Evolutionary conservation across 2,888 invertebrate species (phyloP).

Genomic region (Parnassius orleans): DNA sequence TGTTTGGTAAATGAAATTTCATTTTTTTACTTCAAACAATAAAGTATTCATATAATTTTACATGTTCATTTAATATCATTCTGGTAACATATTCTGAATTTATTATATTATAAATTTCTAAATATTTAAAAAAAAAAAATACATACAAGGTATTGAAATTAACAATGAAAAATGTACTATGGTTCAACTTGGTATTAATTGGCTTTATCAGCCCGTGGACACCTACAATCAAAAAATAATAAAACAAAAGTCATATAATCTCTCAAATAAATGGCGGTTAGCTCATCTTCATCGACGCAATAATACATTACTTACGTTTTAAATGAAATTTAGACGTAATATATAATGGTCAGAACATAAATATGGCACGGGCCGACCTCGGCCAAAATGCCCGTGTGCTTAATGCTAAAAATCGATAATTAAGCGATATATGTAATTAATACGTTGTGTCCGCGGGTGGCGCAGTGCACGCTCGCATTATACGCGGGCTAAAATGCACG

Average conservation of each 20-base stretch:
- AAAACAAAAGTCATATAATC: no score
- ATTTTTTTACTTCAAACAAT: accelerated
- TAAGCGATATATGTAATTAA: constrained; percentile 78
- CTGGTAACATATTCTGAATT: no score
- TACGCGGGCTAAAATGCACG: constrained; percentile 55
- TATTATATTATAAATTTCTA: no score
- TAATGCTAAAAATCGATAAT: constrained; percentile 79
- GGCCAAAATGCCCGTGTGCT: constrained; percentile 59
- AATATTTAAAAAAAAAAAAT: no score
- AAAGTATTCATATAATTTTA: no score
- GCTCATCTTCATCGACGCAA: background rate
- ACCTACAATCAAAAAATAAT: no score
- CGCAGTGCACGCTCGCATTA: constrained; percentile 46
- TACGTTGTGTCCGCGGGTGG: constrained; percentile 47
- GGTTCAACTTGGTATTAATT: no score
- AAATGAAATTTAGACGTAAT: constrained; percentile 36
- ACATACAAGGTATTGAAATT: no score
- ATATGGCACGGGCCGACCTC: constrained; percentile 41
- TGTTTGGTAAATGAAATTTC: no score
- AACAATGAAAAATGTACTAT: no score
- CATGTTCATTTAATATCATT: no score
- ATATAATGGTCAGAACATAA: constrained; percentile 38
- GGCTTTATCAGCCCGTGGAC: no score
- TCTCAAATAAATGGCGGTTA: background rate
- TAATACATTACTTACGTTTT: constrained; percentile 8